phyloP scores from a whole-genome alignment of 2,888 invertebrate species.

The Margaritifera margaritifera region DNA sequence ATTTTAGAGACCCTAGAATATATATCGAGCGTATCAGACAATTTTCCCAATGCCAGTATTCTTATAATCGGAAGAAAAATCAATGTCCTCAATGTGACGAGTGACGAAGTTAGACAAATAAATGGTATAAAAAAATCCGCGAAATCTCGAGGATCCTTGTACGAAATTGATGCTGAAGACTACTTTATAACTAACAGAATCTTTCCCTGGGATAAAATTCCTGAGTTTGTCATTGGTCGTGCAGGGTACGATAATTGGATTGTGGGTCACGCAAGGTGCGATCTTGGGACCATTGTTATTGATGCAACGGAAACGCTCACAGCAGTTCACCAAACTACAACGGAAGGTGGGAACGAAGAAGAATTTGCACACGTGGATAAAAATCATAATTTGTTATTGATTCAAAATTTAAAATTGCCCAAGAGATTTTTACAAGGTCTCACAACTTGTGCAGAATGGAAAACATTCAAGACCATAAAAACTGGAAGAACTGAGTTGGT shows the following conservation, averaged over 20 bases:
- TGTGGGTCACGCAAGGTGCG: slow-evolving; percentile 35
- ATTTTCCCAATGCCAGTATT: slow-evolving; percentile 17
- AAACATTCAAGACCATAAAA: no score
- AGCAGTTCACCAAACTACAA: slow-evolving; percentile 42
- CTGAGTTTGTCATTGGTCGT: slow-evolving; percentile 37
- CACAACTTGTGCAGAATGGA: no score
- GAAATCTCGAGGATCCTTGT: slow-evolving; percentile 23
- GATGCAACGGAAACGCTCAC: slow-evolving; percentile 36
- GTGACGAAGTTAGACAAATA: slow-evolving; percentile 16
- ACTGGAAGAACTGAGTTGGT: no score
- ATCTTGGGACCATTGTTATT: slow-evolving; percentile 32
- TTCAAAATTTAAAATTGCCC: no score
- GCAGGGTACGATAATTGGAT: slow-evolving; percentile 46
- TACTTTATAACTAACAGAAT: slow-evolving; percentile 33
- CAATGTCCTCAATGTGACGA: slow-evolving; percentile 33
- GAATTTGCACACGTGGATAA: slow-evolving; percentile 26
- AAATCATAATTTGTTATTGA: slow-evolving; percentile 33
- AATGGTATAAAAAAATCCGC: slow-evolving; percentile 14
- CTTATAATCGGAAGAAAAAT: slow-evolving; percentile 37
- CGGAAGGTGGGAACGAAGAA: slow-evolving; percentile 37
- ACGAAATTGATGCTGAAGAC: slow-evolving; percentile 39
- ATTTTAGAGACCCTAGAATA: slow-evolving; percentile 24
- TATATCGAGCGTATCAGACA: slow-evolving; percentile 15
- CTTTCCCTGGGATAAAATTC: slow-evolving; percentile 35
- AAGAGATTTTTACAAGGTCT: no score